These are phyloP conservation scores for Subanguina moxae DNA, from an alignment of 1,140 invertebrate species.

Conservation along the genomic window DNA sequence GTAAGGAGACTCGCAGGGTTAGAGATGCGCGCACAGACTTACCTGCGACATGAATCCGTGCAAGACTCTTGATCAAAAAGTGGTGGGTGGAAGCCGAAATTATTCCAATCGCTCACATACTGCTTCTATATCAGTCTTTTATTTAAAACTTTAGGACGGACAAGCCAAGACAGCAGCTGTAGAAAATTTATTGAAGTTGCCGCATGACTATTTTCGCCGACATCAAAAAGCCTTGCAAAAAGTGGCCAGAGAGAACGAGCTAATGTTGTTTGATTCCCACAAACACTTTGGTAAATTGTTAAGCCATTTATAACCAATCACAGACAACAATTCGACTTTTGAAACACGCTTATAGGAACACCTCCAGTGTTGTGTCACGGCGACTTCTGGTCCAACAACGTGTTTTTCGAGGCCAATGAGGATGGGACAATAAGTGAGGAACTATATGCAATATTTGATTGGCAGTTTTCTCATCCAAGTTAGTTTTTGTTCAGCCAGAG, in stretches of 20 bases:
- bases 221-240: constrained; percentile 6
- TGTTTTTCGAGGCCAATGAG: constrained; percentile 11
- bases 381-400: constrained; percentile 17
- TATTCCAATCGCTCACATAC: no score
- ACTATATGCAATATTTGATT: constrained; percentile 8
- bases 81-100: no score
- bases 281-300: background rate
- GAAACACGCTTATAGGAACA: constrained; percentile 15
- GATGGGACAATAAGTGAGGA: constrained; percentile 7
- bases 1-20: no score
- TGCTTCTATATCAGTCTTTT: no score
- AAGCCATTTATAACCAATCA: background rate
- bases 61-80: no score
- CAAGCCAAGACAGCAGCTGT: background rate
- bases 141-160: background rate
- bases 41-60: no score
- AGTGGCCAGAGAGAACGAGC: background rate
- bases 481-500: background rate
- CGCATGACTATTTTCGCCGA: constrained; percentile 3
- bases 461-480: constrained; percentile 14
- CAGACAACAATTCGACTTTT: background rate
- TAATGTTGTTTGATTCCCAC: constrained; percentile 10
- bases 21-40: no score
- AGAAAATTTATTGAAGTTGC: constrained; percentile 8
- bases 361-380: constrained; percentile 19